Conservation (phyloP, 2,888 invertebrate genomes). For the Scaptomyza cyrtandrae region DNA sequence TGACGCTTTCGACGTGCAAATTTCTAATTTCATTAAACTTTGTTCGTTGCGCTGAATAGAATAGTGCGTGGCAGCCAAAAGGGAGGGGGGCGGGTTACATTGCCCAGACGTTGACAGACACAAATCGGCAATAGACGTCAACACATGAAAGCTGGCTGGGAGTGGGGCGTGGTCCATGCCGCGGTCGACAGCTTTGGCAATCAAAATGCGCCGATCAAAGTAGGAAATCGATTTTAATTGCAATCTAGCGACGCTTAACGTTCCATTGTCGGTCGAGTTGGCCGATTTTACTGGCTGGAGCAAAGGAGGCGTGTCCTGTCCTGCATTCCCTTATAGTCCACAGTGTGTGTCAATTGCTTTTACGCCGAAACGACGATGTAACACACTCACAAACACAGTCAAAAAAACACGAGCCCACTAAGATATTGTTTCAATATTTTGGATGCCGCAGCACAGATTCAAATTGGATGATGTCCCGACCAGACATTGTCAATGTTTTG, state of each 20-base stretch:
- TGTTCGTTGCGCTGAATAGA: conserved; percentile 44
- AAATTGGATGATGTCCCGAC: conserved; percentile 32
- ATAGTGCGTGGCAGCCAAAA: conserved; percentile 6
- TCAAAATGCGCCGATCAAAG: conserved; percentile 77
- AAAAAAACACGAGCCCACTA: conserved; percentile 23
- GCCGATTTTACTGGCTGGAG: neutral
- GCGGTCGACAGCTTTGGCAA: conserved; percentile 64
- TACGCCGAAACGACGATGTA: conserved; percentile 24
- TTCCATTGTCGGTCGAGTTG: conserved; percentile 47
- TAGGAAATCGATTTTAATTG: conserved; percentile 78
- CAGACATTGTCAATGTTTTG: conserved; percentile 53
- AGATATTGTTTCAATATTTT: conserved; percentile 58
- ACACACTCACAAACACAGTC: conserved; percentile 2
- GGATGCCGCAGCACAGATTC: conserved; percentile 25
- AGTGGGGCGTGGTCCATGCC: conserved; percentile 22
- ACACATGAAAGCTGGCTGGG: conserved; percentile 29
- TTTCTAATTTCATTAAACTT: conserved; percentile 80
- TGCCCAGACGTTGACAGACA: conserved; percentile 74
- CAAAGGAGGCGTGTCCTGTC: conserved; percentile 22
- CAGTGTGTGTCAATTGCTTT: conserved; percentile 49
- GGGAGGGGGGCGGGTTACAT: conserved; percentile 4
- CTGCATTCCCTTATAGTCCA: neutral
- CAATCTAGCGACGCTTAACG: conserved; percentile 66
- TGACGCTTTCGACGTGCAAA: conserved; percentile 55
- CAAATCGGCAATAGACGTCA: conserved; percentile 80